phyloP scores from a whole-genome alignment of 2,797 vertebrate genomes.

The Ispidina lecontei region DNA sequence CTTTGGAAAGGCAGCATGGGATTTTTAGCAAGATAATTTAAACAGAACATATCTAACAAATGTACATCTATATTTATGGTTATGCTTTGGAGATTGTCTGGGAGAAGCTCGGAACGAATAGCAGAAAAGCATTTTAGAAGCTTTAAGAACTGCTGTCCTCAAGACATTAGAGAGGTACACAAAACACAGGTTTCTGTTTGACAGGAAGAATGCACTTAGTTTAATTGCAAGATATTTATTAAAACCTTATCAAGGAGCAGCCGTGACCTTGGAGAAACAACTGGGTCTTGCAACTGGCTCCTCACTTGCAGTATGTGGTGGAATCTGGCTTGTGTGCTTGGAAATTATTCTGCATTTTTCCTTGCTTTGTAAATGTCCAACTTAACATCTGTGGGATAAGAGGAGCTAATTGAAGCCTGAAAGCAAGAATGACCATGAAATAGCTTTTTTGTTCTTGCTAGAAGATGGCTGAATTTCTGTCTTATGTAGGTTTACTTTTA shows the following conservation, averaged over 20 bases:
- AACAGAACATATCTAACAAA: not conserved
- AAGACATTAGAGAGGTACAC: not conserved
- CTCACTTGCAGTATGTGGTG: not conserved
- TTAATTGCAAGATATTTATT: slow-evolving; percentile 35
- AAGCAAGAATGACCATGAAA: not conserved
- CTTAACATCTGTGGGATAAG: slow-evolving; percentile 9
- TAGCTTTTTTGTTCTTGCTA: not conserved
- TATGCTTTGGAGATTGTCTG: slow-evolving; percentile 14
- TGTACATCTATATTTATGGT: not conserved
- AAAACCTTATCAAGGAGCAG: not conserved
- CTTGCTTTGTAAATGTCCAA: not conserved
- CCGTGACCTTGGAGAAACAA: not conserved
- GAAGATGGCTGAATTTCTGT: not conserved
- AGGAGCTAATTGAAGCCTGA: not conserved
- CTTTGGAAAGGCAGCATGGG: not conserved
- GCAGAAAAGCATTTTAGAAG: slow-evolving; percentile 17
- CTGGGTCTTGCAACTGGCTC: not conserved
- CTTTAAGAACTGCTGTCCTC: not conserved
- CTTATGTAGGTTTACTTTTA: not conserved
- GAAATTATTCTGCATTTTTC: slow-evolving; percentile 17
- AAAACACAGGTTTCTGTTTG: slow-evolving; percentile 1
- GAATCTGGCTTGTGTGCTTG: slow-evolving; percentile 8
- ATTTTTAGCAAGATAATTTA: slow-evolving; percentile 25
- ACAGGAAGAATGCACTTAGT: slow-evolving; percentile 19
- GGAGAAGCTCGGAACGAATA: not conserved